Conservation (phyloP, 2,113 vertebrate genomes). For the Gobiocypris rarus region DNA sequence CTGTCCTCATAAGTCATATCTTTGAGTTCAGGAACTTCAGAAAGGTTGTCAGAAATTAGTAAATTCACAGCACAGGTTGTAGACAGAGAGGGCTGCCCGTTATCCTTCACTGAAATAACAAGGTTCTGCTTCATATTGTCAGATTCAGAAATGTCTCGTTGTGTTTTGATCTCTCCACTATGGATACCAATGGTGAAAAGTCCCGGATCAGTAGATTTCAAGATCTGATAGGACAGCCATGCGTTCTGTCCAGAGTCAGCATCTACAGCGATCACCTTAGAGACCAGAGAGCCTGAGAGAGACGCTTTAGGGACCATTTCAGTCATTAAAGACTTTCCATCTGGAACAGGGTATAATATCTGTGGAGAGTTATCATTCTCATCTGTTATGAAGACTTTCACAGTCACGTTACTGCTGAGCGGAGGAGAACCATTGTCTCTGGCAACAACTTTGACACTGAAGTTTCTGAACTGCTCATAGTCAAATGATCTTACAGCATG, state of each 20-base stretch:
- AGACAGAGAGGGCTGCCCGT: slow-evolving; percentile 72
- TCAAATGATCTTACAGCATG: slow-evolving; percentile 58
- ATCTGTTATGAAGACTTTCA: slow-evolving; percentile 61
- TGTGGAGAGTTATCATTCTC: slow-evolving; percentile 63
- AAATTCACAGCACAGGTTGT: slow-evolving; percentile 75
- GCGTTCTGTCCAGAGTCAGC: slow-evolving; percentile 58
- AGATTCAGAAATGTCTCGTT: slow-evolving; percentile 54
- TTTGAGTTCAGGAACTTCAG: slow-evolving; percentile 72
- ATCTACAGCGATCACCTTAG: slow-evolving; percentile 60
- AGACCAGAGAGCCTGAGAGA: slow-evolving; percentile 53
- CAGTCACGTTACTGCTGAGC: slow-evolving; percentile 58
- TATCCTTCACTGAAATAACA: slow-evolving; percentile 71
- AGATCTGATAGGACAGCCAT: slow-evolving; percentile 56
- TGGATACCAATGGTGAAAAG: slow-evolving; percentile 56
- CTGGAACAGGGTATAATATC: slow-evolving; percentile 58
- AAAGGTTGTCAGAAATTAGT: slow-evolving; percentile 79
- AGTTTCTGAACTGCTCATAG: slow-evolving; percentile 59
- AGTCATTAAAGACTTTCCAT: slow-evolving; percentile 55
- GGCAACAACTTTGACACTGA: slow-evolving; percentile 56
- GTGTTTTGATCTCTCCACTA: slow-evolving; percentile 56
- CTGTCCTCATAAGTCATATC: slow-evolving; percentile 68
- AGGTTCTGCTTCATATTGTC: slow-evolving; percentile 70
- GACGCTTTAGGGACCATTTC: slow-evolving; percentile 57
- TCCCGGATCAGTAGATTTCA: slow-evolving; percentile 54
- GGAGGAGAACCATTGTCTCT: slow-evolving; percentile 61